Evolutionary conservation across 2,888 invertebrate genomes (phyloP).

Genomic region (Sesia bembeciformis): DNA sequence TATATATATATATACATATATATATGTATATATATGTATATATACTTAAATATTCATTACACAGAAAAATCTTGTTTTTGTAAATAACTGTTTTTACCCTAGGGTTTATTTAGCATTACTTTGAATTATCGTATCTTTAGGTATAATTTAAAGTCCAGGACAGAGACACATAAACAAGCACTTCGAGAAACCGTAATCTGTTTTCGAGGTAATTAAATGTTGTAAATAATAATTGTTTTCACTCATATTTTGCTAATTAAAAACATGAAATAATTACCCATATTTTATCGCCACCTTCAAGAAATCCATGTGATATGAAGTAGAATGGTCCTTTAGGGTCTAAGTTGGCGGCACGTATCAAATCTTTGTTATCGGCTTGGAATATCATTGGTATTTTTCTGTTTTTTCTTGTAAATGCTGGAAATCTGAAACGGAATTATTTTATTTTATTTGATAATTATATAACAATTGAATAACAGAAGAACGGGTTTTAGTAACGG

Average conservation of each 20-base stretch:
- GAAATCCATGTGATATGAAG: slow-evolving; percentile 89
- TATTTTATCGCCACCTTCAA: slow-evolving; percentile 85
- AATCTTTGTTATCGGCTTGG: slow-evolving; percentile 78
- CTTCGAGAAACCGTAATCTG: neutral
- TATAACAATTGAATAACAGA: too few relatives aligned
- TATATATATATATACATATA: too few relatives aligned
- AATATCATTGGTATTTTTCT: slow-evolving; percentile 77
- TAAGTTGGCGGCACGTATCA: slow-evolving; percentile 76
- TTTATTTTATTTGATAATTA: too few relatives aligned
- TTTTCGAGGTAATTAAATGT: neutral
- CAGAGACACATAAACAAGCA: neutral
- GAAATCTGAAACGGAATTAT: slow-evolving; percentile 43
- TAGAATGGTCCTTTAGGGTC: slow-evolving; percentile 79
- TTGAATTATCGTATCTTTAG: too few relatives aligned
- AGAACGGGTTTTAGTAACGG: too few relatives aligned
- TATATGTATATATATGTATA: too few relatives aligned
- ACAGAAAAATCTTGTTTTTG: too few relatives aligned
- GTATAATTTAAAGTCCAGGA: neutral
- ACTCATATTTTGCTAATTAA: neutral
- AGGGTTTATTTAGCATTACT: too few relatives aligned
- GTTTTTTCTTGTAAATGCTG: slow-evolving; percentile 70
- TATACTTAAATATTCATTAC: too few relatives aligned
- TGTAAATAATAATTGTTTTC: neutral
- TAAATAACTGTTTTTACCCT: too few relatives aligned
- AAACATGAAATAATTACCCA: slow-evolving; percentile 76